Conservation (phyloP, 2,888 invertebrate species). For the Drosophila melanosoma region DNA sequence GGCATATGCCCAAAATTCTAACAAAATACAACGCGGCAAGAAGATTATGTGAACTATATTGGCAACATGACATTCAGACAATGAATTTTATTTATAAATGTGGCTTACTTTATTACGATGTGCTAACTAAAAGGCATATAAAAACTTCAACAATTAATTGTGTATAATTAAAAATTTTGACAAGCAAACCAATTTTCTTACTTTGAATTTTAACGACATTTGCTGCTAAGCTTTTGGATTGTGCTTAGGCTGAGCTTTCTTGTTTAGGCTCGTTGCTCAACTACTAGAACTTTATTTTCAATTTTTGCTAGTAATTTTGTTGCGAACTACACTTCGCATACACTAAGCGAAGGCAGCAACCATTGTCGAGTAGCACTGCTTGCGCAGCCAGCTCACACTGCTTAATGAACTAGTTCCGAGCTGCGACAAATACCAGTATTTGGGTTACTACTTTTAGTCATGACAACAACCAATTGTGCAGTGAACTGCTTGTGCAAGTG, state of each 20-base stretch:
- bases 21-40: background rate
- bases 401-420: background rate
- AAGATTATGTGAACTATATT: background rate
- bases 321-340: background rate
- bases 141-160: background rate
- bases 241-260: background rate
- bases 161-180: background rate
- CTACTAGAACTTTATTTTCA: background rate
- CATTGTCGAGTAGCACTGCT: background rate
- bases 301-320: background rate
- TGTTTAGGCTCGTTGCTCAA: background rate
- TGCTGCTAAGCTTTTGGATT: background rate
- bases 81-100: background rate
- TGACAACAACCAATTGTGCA: constrained; percentile 11
- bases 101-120: background rate
- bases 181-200: too few species aligned
- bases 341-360: background rate
- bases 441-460: background rate
- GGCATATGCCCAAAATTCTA: background rate
- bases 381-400: background rate
- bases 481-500: background rate
- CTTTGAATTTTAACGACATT: background rate
- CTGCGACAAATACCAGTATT: background rate
- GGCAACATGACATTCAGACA: background rate
- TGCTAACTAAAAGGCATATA: background rate